phyloP scores from a whole-genome alignment of 2,888 invertebrate genomes.

The Pachliopta kotzebuea region DNA sequence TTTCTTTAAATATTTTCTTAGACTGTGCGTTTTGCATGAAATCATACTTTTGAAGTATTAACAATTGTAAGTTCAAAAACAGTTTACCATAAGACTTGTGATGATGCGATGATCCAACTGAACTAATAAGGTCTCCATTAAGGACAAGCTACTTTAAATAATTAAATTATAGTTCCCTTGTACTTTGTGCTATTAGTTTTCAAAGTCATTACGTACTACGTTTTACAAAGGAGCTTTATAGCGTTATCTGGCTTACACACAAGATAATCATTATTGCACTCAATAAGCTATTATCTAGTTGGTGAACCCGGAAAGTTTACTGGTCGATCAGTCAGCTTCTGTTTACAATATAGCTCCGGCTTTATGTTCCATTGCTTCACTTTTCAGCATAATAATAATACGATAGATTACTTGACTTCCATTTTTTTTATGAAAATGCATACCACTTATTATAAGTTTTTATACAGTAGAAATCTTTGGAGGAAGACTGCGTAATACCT shows the following conservation, averaged over 20 bases:
- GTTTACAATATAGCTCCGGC: neutral
- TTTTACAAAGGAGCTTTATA: slow-evolving; percentile 20
- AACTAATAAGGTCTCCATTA: slow-evolving; percentile 1
- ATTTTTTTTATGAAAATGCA: neutral
- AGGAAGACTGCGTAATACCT: too few relatives aligned
- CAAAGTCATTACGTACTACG: slow-evolving; percentile 2
- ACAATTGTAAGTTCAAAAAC: neutral
- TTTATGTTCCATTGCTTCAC: neutral
- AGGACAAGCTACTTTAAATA: slow-evolving; percentile 37
- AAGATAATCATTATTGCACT: slow-evolving; percentile 11
- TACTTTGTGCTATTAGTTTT: slow-evolving; percentile 10
- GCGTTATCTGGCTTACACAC: slow-evolving; percentile 1
- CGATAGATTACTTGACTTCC: neutral
- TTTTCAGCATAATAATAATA: neutral
- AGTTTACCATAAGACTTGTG: neutral
- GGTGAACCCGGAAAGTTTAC: slow-evolving; percentile 1
- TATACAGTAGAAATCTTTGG: too few relatives aligned
- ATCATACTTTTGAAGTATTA: neutral
- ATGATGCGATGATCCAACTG: slow-evolving; percentile 3
- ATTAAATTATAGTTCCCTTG: slow-evolving; percentile 33
- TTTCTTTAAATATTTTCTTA: too few relatives aligned
- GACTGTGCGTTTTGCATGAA: neutral
- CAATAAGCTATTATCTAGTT: slow-evolving; percentile 6
- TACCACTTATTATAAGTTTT: too few relatives aligned
- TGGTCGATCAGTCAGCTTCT: neutral